Percentiles rank a stretch among this genome's conserved stretches.
Evolutionary conservation across 2,113 vertebrate species (phyloP).

Genomic region (Hoplias malabaricus): DNA sequence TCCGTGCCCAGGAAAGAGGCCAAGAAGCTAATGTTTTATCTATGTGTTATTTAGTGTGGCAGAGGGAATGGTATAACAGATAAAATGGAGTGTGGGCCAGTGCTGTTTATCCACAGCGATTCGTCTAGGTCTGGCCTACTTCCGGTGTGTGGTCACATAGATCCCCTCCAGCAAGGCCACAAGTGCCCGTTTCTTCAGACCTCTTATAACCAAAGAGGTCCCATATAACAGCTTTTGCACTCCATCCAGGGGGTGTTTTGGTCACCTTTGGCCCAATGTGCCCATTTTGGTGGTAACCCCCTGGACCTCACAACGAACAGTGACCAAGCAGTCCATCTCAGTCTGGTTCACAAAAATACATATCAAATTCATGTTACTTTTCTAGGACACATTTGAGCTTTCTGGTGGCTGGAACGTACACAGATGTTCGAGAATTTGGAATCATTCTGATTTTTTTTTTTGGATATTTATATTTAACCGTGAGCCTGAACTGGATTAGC

Average conservation of each 20-base stretch:
- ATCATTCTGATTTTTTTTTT: neutral
- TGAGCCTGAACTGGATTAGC: too few species aligned
- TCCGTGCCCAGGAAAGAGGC: slow-evolving; percentile 28
- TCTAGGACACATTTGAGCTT: too few species aligned
- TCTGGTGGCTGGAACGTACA: neutral
- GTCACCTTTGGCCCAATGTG: neutral
- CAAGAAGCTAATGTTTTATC: slow-evolving; percentile 26
- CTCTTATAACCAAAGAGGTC: slow-evolving; percentile 31
- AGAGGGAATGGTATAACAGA: slow-evolving; percentile 3
- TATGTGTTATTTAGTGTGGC: neutral
- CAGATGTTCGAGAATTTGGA: neutral
- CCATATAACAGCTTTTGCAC: slow-evolving; percentile 23
- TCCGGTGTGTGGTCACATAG: neutral
- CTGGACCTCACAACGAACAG: neutral
- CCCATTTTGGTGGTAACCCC: neutral
- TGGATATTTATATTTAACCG: too few species aligned
- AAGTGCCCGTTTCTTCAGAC: neutral
- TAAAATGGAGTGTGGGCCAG: slow-evolving; percentile 10
- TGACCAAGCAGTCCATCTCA: neutral
- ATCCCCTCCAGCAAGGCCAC: neutral
- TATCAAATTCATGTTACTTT: neutral
- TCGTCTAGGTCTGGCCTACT: neutral
- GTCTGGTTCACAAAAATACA: neutral
- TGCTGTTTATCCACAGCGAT: neutral
- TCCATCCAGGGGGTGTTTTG: neutral